Evolutionary conservation across 2,113 vertebrate species (phyloP).

Genomic region (Lamprotornis superbus): DNA sequence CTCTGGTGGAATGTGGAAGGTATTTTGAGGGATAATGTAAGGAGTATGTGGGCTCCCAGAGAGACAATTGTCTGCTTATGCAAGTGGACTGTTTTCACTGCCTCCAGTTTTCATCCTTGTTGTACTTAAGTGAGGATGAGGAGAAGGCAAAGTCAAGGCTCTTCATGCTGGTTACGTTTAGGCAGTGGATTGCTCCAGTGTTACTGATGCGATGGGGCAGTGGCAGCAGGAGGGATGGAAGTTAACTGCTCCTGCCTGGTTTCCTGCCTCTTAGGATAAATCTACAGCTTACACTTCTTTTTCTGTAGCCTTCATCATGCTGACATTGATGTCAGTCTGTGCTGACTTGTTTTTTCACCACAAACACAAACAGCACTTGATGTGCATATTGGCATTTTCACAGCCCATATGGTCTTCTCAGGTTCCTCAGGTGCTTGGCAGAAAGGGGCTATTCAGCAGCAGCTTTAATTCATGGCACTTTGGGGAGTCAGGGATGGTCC

Average conservation of each 20-base stretch:
- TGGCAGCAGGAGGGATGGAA: background rate
- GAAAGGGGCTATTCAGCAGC: background rate
- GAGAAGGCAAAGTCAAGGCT: background rate
- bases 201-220: background rate
- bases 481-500: background rate
- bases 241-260: background rate
- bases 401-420: conserved; percentile 17
- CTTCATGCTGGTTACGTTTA: fast-evolving
- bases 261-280: background rate
- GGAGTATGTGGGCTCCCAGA: fast-evolving
- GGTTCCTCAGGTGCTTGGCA: conserved; percentile 42
- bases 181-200: background rate
- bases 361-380: background rate
- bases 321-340: background rate
- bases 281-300: background rate
- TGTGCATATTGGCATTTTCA: conserved; percentile 38
- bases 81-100: background rate
- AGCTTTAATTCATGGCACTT: background rate
- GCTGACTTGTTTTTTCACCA: background rate
- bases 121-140: background rate
- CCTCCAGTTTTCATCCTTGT: background rate
- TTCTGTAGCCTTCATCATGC: background rate
- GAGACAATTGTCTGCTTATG: background rate
- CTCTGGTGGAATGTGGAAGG: background rate
- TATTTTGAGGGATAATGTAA: fast-evolving